Evolutionary conservation across 2,113 vertebrate species (phyloP), one percentile per base, ranked within the genome.

Genomic region (Hystrix cristata): DNA sequence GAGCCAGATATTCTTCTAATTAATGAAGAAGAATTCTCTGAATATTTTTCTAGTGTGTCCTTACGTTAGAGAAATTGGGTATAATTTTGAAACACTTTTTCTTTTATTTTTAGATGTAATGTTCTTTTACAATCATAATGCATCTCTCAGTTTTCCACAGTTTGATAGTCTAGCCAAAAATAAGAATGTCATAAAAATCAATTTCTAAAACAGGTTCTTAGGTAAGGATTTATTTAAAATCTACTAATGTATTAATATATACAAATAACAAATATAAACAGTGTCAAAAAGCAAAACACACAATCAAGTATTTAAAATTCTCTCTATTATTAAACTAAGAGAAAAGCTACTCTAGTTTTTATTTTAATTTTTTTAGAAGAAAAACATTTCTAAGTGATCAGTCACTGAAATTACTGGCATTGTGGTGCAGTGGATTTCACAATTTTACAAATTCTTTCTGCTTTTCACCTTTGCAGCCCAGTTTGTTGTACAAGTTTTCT

Each of bases 191-290:
- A 79, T 60, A 80, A 86, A 91, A 72, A 67, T 78, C 1, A 96
- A 98, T 95, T 97, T 97, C 97, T 98, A 97, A 97, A 98, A 98
- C 97, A 97, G 74, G 79, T 97, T 98, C 96, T 95, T 86, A 96
- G 97, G 97, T 97, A 98, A 98, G 93, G 97, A 98, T 98, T 98
- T 98, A 98, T 98, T 98, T 97, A 97, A 98, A 98, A 98, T 95
- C 97, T 97, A 96, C 98, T 98, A 98, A 97, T 72, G 88, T 98
- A 98, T 98, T 98, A 98, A 98, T 98, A 96, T 97, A 98, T 98
- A 98, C 98, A 98, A 78, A 98, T 98, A 97, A 97, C 97, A 98
- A 98, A 98, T 96, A 98, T 98, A 98, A 98, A 98, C 96, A 98
- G 97, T 98, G 97, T 98, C 98, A 98, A 98, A 98, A 98, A 98